A percentile compares a stretch with the other conserved stretches of the same genome.
Conservation (phyloP, 2,888 invertebrate species). For the Diarsia mendica region DNA sequence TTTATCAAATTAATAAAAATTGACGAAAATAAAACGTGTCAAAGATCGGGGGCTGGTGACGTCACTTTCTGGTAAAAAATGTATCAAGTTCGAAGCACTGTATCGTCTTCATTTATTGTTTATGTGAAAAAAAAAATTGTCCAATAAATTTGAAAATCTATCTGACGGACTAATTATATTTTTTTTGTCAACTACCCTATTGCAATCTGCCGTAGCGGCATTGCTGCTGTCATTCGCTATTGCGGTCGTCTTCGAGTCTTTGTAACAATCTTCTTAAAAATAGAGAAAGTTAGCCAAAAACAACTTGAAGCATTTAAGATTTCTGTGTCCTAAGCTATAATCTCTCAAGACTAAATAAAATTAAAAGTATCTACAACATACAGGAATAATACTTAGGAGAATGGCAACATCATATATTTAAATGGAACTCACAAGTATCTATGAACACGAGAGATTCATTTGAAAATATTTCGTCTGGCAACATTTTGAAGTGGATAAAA, state of each 20-base stretch:
- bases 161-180: too few species aligned
- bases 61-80: too few species aligned
- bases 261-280: background rate
- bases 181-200: too few species aligned
- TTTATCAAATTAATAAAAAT: too few species aligned
- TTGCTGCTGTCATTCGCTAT: background rate
- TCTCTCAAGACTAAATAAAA: slow-evolving; percentile 43
- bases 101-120: too few species aligned
- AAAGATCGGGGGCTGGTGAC: too few species aligned
- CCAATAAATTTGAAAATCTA: too few species aligned
- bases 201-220: background rate
- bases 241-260: background rate
- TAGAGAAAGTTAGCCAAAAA: background rate
- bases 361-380: slow-evolving; percentile 55
- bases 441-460: slow-evolving; percentile 52
- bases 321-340: slow-evolving; percentile 24
- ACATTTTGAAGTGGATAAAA: slow-evolving; percentile 30
- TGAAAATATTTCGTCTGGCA: slow-evolving; percentile 63
- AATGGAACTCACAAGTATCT: slow-evolving; percentile 47
- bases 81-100: too few species aligned
- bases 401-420: slow-evolving; percentile 60
- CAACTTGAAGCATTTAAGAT: background rate
- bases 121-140: too few species aligned
- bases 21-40: too few species aligned
- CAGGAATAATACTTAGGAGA: slow-evolving; percentile 61